A percentile compares a stretch with the other conserved stretches of the same genome.
phyloP scores from a whole-genome alignment of 2,888 invertebrate species.

The Tortrix viridana region DNA sequence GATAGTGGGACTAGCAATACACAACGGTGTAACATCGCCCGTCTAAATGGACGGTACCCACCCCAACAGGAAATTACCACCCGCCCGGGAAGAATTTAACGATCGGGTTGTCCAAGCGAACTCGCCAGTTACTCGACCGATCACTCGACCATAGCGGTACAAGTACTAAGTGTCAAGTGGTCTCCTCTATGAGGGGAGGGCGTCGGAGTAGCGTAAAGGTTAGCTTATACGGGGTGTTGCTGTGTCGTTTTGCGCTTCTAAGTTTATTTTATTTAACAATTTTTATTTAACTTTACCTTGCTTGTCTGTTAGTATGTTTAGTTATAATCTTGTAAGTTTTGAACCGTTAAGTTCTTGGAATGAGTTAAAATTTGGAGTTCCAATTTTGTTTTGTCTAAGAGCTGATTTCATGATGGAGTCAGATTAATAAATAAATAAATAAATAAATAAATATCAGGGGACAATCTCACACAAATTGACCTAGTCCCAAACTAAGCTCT shows the following conservation, averaged over 20 bases:
- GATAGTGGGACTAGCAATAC: neutral
- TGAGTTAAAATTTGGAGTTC: no score
- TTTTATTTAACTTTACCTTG: no score
- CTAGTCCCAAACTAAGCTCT: no score
- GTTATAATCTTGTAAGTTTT: no score
- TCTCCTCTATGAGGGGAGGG: neutral
- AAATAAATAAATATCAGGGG: no score
- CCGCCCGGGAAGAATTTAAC: slow-evolving; percentile 50
- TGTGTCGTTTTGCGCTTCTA: neutral
- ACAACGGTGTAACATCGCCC: slow-evolving; percentile 32
- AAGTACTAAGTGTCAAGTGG: slow-evolving; percentile 7
- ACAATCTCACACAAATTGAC: no score
- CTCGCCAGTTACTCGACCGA: slow-evolving; percentile 10
- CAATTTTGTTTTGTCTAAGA: no score
- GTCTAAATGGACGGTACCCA: slow-evolving; percentile 41
- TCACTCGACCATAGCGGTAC: neutral
- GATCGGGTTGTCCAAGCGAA: slow-evolving; percentile 45
- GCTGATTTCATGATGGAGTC: no score
- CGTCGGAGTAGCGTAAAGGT: neutral
- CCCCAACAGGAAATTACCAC: slow-evolving; percentile 50
- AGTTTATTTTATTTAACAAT: no score
- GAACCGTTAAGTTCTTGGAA: no score
- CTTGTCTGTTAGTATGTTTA: no score
- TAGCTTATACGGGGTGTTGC: neutral
- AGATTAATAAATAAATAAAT: no score